Evolutionary conservation across 2,797 vertebrate species (phyloP).

Genomic region (Hirundo rustica): DNA sequence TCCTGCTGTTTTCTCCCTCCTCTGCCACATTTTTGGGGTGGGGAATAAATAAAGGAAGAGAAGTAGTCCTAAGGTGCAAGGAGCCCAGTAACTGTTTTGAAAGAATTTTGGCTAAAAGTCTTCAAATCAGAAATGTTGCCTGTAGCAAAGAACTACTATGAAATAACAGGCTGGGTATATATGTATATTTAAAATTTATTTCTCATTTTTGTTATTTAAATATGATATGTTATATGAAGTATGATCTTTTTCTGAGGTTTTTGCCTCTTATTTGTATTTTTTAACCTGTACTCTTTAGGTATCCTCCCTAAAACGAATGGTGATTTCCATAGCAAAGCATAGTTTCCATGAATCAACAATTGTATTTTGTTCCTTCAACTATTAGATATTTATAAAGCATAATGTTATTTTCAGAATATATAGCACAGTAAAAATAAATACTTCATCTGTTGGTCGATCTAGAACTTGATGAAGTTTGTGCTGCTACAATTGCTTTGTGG

Average conservation of each 20-base stretch:
- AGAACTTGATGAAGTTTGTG: not conserved
- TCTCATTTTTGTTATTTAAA: not conserved
- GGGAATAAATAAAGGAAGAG: not conserved
- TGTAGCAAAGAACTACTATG: not conserved
- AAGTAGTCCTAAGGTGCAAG: not conserved
- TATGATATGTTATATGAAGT: not conserved
- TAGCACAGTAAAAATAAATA: not conserved
- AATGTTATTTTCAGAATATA: not conserved
- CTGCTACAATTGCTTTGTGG: not conserved
- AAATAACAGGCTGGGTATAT: not conserved
- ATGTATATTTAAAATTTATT: not conserved
- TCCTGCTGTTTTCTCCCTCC: not conserved
- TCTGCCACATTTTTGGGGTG: not conserved
- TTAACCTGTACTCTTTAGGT: not conserved
- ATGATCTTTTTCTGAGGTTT: not conserved
- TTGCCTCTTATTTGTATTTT: not conserved
- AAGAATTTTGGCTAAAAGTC: not conserved
- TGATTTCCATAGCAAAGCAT: not conserved
- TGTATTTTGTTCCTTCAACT: conserved; percentile 5
- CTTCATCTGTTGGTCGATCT: not conserved
- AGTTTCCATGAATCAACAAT: not conserved
- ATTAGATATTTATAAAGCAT: not conserved
- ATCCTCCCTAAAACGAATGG: not conserved
- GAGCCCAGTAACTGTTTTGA: not conserved
- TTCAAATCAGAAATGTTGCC: not conserved